Conservation (phyloP, 2,113 vertebrate genomes). For the Macquaria australasica region DNA sequence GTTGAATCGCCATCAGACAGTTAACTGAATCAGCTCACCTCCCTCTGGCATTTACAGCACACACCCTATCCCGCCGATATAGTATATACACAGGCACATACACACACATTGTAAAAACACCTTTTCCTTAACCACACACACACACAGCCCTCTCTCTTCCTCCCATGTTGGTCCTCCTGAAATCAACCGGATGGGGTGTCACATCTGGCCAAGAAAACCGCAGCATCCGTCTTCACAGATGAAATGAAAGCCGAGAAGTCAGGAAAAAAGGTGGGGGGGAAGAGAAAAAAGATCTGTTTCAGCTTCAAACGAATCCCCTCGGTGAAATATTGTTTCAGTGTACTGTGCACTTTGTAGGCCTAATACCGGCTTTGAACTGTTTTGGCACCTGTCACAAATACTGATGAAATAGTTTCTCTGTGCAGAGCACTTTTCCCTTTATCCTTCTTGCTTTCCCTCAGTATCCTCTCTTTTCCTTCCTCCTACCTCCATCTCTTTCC, state of each 20-base stretch:
- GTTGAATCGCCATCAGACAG: background rate
- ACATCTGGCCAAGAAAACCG: slow-evolving; percentile 64
- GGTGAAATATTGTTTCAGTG: slow-evolving; percentile 73
- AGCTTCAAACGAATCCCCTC: slow-evolving; percentile 67
- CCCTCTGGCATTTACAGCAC: background rate
- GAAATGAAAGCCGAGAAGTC: slow-evolving; percentile 58
- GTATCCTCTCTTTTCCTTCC: slow-evolving; percentile 6
- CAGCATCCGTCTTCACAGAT: slow-evolving; percentile 58
- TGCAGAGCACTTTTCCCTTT: slow-evolving; percentile 40
- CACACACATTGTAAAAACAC: background rate
- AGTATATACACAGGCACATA: background rate
- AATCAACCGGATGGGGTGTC: slow-evolving; percentile 51
- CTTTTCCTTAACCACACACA: background rate
- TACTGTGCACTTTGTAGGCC: slow-evolving; percentile 67
- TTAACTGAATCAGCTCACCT: slow-evolving; percentile 10
- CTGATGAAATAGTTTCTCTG: slow-evolving; percentile 66
- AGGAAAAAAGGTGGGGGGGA: slow-evolving; percentile 9
- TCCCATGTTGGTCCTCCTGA: slow-evolving; percentile 34
- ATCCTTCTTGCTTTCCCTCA: slow-evolving; percentile 20
- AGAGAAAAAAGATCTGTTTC: slow-evolving; percentile 24
- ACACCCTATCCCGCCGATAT: background rate
- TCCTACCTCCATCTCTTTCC: slow-evolving; percentile 30
- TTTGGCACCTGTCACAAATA: slow-evolving; percentile 77
- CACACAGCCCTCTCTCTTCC: slow-evolving; percentile 1
- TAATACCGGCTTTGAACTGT: slow-evolving; percentile 68